Evolutionary conservation across 2,888 invertebrate species (phyloP).

Genomic region (Aphodius sticticus): DNA sequence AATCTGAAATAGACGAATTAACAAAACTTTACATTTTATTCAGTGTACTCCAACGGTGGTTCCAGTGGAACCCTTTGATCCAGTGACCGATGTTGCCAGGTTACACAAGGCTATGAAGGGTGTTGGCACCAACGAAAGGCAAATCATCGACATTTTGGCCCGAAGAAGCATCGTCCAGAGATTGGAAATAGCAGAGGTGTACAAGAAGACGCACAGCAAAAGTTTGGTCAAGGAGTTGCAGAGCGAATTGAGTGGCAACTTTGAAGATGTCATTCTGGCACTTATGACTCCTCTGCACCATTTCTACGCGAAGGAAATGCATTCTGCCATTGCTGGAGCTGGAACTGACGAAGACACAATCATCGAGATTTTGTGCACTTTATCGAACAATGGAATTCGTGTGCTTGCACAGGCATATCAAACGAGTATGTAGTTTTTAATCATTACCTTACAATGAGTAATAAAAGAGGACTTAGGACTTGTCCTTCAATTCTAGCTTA

Average conservation of each 20-base stretch:
- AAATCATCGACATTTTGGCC: constrained; percentile 89
- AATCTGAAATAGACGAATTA: neutral
- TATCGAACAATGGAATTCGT: constrained; percentile 88
- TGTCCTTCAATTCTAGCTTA: too few species aligned
- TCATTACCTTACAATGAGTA: too few species aligned
- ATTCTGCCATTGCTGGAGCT: constrained; percentile 84
- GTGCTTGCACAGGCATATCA: constrained; percentile 87
- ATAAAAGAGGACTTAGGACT: too few species aligned
- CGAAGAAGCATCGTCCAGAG: constrained; percentile 90
- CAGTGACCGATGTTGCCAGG: constrained; percentile 82
- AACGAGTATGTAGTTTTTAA: constrained; percentile 66
- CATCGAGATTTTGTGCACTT: constrained; percentile 90
- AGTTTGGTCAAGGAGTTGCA: constrained; percentile 82
- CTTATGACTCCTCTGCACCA: constrained; percentile 90
- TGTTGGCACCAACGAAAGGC: constrained; percentile 90
- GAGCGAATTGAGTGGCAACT: constrained; percentile 87
- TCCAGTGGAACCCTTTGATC: constrained; percentile 87
- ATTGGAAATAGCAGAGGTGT: constrained; percentile 87
- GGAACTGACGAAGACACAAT: constrained; percentile 92
- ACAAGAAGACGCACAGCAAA: constrained; percentile 92
- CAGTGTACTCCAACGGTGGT: constrained; percentile 90
- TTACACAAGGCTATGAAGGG: constrained; percentile 93
- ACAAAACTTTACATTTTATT: constrained; percentile 36
- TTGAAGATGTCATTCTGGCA: constrained; percentile 90
- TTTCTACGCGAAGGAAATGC: constrained; percentile 90